Conservation (phyloP, 2,113 vertebrate species). For the Oryctolagus cuniculus region mOryCun1.1 NC_091435.1:144177501-144178000, state of each 20-base stretch:
- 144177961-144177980: slow-evolving; percentile 62
- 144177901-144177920: too few relatives aligned
- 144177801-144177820: too few relatives aligned
- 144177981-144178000: slow-evolving; percentile 86
- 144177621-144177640: background rate
- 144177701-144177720: background rate
- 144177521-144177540: background rate
- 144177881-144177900: too few relatives aligned
- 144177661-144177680: background rate
- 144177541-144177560: background rate
- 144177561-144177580: background rate
- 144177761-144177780: too few relatives aligned
- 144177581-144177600: background rate
- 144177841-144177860: too few relatives aligned
- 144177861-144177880: too few relatives aligned
- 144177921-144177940: too few relatives aligned
- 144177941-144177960: too few relatives aligned
- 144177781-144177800: too few relatives aligned
- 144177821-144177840: too few relatives aligned
- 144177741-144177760: too few relatives aligned
- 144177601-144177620: background rate
- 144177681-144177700: background rate
- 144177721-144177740: too few relatives aligned
- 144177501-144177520: background rate
- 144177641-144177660: background rate